Base-by-base conservation (phyloP, 2,797 vertebrate species). In the Acridotheres tristis region DNA sequence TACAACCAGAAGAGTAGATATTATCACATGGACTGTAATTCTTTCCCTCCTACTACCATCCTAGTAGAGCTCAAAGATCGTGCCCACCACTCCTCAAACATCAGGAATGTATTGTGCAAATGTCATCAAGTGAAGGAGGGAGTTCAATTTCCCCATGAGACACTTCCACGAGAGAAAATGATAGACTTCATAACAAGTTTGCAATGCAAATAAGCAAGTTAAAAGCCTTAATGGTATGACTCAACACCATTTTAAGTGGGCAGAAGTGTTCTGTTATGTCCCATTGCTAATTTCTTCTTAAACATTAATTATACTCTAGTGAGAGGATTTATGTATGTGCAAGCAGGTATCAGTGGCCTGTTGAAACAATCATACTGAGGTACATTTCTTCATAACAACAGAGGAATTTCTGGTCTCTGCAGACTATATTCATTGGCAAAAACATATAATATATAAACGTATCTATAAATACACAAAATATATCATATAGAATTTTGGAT, bases 141-240 rank as follows among this genome's bases (percentile, higher is more conserved):
- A 94, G 72, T 87, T 93, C 92, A 13, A 27, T 93, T 94, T 94
- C 84, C 90, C 89, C 83, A 84, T 85, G 77, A 95, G 83, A 95
- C 42, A 54, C 68, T 79, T 84, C 84, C 80, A 85, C 34, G n/a
- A 72, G 76, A 94, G 82, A 94, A 96, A 90, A 87, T 77, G 23
- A 95, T 15, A 92, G 92, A 87, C 78, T 85, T 87, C 78, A 75
- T 62, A 95, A 82, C 81, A 90, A 91, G 79, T 65, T 66, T 80
- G 83, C 92, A 95, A 79, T 89, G 88, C 76, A 95, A 96, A 96
- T 85, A 91, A 85, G 83, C 93, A 92, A 91, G 80, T 89, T 92
- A 86, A 96, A 93, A 93, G 89, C 89, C 76, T 88, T 90, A 94
- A 89, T 88, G 77, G 83, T 82, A 94, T 89, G 93, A 96, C 82